These are phyloP conservation scores for Hylaeus volcanicus DNA, from an alignment of 1,140 invertebrate species.

Conservation along the genomic window DNA sequence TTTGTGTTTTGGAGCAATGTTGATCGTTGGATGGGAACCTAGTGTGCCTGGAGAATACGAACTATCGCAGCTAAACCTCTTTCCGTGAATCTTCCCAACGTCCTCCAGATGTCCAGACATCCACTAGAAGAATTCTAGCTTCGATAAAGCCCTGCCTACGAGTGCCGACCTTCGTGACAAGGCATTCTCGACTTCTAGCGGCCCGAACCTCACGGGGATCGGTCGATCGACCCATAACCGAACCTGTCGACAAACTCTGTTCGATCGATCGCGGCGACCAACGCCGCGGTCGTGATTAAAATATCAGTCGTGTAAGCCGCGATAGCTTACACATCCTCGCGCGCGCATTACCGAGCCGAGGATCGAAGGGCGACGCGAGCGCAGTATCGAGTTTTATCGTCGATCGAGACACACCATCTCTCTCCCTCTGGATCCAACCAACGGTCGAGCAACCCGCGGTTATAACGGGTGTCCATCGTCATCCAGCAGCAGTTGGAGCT, in stretches of 20 bases:
- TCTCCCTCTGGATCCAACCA: too few species aligned
- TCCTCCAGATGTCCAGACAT: too few species aligned
- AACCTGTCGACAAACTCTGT: background rate
- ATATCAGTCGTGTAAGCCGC: constrained; percentile 22
- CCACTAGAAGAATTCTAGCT: too few species aligned
- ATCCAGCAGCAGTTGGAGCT: constrained; percentile 64
- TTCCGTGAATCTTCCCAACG: too few species aligned
- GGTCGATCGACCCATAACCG: background rate
- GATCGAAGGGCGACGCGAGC: background rate
- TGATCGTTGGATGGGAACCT: too few species aligned
- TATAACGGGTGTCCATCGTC: background rate
- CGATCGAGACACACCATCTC: constrained; percentile 11
- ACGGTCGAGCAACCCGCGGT: background rate
- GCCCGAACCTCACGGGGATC: too few species aligned
- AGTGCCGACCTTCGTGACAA: too few species aligned
- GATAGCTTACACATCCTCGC: constrained; percentile 22
- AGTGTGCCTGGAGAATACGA: too few species aligned
- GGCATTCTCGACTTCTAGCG: too few species aligned
- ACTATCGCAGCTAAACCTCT: too few species aligned
- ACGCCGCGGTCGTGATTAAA: constrained; percentile 22
- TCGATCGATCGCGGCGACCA: constrained; percentile 10
- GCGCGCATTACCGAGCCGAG: constrained; percentile 12
- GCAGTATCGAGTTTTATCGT: constrained; percentile 35
- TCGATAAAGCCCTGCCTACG: too few species aligned
- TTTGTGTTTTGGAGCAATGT: too few species aligned